A percentile compares a stretch with the other conserved stretches of the same genome.
Evolutionary conservation across 2,797 vertebrate species (phyloP).

Genomic region (Balearica regulorum): DNA sequence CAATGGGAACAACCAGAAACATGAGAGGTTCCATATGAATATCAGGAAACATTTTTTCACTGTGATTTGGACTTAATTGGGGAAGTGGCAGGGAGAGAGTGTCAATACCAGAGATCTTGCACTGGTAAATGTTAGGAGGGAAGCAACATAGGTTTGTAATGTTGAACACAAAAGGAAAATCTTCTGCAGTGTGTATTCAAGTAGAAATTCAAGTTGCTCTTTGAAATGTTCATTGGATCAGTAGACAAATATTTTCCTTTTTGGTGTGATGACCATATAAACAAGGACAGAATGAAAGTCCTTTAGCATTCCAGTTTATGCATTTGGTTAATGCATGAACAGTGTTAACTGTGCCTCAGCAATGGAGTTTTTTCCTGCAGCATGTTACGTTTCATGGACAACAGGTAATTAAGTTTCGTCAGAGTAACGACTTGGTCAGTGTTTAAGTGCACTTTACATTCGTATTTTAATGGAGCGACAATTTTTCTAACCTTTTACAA

Average conservation of each 20-base stretch:
- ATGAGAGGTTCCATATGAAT: background rate
- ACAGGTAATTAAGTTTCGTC: constrained; percentile 46
- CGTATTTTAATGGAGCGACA: background rate
- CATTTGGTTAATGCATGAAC: background rate
- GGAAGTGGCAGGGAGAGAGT: background rate
- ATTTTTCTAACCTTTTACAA: constrained; percentile 1
- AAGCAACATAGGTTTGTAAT: background rate
- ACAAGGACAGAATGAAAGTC: background rate
- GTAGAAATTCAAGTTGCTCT: background rate
- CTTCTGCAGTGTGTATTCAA: background rate
- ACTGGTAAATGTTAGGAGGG: background rate
- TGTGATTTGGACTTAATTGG: background rate
- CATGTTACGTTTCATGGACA: constrained; percentile 1
- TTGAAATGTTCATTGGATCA: background rate
- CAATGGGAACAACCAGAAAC: background rate
- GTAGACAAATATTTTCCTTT: background rate
- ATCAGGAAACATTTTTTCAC: background rate
- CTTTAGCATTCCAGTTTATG: background rate
- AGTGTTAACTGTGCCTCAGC: background rate
- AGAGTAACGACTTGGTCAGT: background rate
- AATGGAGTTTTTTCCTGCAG: background rate
- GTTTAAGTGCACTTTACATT: background rate
- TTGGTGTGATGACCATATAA: background rate
- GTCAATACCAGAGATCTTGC: background rate
- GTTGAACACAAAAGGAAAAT: background rate